phyloP scores from a whole-genome alignment of 1,140 invertebrate species.

The Coelopa frigida region DNA sequence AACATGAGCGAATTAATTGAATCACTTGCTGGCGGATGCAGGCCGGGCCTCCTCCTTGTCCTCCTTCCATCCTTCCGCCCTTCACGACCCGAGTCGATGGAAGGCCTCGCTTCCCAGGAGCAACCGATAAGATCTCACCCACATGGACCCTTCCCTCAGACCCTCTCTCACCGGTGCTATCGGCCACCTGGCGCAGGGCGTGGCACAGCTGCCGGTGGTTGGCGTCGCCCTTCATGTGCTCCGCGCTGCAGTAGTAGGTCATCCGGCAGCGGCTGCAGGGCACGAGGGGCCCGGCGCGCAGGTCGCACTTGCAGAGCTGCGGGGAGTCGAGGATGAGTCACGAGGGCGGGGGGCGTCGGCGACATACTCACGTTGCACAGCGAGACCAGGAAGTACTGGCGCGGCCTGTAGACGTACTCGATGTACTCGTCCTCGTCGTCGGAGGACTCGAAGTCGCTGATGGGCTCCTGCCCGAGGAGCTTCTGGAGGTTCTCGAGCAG shows the following conservation, averaged over 20 bases:
- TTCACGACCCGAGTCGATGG: too few species aligned
- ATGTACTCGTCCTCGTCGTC: constrained; percentile 34
- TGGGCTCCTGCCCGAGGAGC: constrained; percentile 28
- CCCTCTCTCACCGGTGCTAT: constrained; percentile 27
- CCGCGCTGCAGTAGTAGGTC: constrained; percentile 49
- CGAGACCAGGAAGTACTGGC: constrained; percentile 35
- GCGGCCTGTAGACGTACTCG: constrained; percentile 39
- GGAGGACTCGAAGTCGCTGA: constrained; percentile 30
- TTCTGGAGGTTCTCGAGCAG: constrained; percentile 32
- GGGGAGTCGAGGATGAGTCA: background rate
- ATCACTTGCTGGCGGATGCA: too few species aligned
- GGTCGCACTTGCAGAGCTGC: constrained; percentile 33
- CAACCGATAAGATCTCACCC: background rate
- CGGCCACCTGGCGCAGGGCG: constrained; percentile 30
- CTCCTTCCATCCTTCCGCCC: too few species aligned
- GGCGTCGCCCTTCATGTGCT: constrained; percentile 46
- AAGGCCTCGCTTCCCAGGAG: background rate
- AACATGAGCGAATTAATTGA: too few species aligned
- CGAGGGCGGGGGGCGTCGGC: background rate
- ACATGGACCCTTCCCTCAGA: too few species aligned
- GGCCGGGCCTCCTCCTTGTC: too few species aligned
- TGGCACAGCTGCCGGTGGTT: constrained; percentile 48
- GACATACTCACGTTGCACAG: constrained; percentile 33
- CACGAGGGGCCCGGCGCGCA: constrained; percentile 18
- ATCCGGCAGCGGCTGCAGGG: constrained; percentile 48